A percentile compares a stretch with the other conserved stretches of the same genome.
These are phyloP conservation scores for Chamaea fasciata DNA, from an alignment of 2,113 vertebrate genomes.

Conservation along the genomic window DNA sequence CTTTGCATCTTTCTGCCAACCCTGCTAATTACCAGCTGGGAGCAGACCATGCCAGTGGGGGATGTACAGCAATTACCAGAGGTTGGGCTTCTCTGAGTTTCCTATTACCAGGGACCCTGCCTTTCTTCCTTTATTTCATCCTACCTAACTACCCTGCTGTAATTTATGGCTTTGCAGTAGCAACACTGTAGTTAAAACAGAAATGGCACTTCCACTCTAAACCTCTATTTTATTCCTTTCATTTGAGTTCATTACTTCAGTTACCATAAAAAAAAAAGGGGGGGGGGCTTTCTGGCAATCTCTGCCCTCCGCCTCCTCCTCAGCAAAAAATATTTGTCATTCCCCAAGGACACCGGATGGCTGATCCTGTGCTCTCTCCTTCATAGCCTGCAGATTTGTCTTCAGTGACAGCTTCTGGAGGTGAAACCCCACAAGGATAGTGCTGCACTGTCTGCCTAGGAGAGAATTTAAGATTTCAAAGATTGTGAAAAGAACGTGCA, in stretches of 20 bases:
- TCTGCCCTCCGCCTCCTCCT: background rate
- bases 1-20: background rate
- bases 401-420: constrained; percentile 5
- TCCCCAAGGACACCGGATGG: background rate
- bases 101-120: background rate
- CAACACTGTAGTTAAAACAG: constrained; percentile 1
- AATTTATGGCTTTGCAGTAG: constrained; percentile 24
- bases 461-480: background rate
- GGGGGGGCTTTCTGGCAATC: constrained; percentile 10
- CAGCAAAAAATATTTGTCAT: constrained; percentile 1
- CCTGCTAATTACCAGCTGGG: background rate
- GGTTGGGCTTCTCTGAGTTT: background rate
- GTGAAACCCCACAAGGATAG: background rate
- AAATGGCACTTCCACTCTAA: constrained; percentile 10
- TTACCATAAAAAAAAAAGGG: constrained; percentile 27
- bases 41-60: background rate
- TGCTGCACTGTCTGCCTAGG: background rate
- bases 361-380: background rate
- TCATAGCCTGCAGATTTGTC: constrained; percentile 5
- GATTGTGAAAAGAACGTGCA: background rate
- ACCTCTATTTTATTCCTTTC: constrained; percentile 33
- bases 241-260: constrained; percentile 37
- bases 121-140: background rate
- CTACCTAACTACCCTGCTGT: background rate
- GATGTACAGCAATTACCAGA: background rate